A percentile compares a stretch with the other conserved stretches of the same genome.
Conservation (phyloP, 2,888 invertebrate species). For the Ramazzottius varieornatus region DNA sequence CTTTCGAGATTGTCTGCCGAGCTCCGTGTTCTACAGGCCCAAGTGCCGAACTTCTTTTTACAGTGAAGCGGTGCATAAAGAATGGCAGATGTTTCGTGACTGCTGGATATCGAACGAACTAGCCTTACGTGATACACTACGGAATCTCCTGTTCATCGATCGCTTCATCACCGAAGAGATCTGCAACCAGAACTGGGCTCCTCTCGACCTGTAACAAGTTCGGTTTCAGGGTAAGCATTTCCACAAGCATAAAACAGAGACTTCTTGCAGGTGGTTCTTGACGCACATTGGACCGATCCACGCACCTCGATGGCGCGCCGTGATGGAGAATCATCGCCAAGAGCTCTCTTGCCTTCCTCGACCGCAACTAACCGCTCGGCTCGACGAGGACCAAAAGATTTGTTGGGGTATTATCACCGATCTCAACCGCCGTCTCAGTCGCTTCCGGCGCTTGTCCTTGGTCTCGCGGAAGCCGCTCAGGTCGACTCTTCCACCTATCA, state of each 20-base stretch:
- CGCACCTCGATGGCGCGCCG: background rate
- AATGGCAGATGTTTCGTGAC: background rate
- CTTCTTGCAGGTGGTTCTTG: background rate
- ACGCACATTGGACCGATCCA: background rate
- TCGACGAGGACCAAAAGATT: background rate
- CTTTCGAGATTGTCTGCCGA: too few species aligned
- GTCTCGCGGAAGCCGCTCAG: background rate
- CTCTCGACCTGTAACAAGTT: background rate
- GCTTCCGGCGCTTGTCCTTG: background rate
- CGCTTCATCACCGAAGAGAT: conserved; percentile 1
- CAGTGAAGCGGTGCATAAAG: background rate
- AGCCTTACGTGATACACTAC: background rate
- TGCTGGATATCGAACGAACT: conserved; percentile 2
- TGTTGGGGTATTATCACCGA: background rate
- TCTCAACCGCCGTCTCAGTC: background rate
- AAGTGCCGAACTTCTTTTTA: too few species aligned
- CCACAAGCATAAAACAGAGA: background rate
- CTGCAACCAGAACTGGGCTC: background rate
- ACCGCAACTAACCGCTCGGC: background rate
- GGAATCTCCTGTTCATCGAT: background rate
- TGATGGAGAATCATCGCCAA: background rate
- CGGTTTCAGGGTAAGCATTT: background rate
- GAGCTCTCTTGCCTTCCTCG: background rate
- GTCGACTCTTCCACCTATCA: too few species aligned
- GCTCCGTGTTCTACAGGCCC: too few species aligned